Base-by-base conservation (phyloP, 2,797 vertebrate genomes). In the Scomberomorus guttatus region DNA sequence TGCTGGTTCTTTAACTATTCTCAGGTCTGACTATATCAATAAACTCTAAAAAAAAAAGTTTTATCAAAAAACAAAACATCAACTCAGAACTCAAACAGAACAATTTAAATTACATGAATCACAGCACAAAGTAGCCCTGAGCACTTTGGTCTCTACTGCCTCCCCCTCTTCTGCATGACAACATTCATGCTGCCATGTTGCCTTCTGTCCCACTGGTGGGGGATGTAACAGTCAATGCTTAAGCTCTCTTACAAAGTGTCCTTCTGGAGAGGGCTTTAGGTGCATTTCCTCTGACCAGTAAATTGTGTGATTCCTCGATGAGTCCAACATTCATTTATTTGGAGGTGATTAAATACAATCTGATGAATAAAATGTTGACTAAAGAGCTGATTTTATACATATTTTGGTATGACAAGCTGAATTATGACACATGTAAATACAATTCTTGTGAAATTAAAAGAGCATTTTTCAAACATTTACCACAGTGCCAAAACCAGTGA, bases 141-240 rank as follows among this genome's bases (percentile, higher is more conserved):
- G 84, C 75, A 52, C 46, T 66, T 64, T 62, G 80, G 52, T 85
- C 72, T 85, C 78, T 18, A 13, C 68, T 50, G 60, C 79, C 68
- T 77, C 74, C 76, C 60, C 69, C 66, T 81, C 66, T 83, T 66
- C 83, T 78, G 75, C 86, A 83, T 84, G 79, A 87, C 88, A 89
- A 74, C 80, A n/a, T 76, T 88, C 80, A 81, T 56, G 77, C 80
- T 84, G 88, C 86, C 82, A 80, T 77, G 74, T 66, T 84, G 79
- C 89, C 87, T 89, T 89, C 88, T 90, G 88, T 84, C 77, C 86
- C 83, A 79, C 74, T 85, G 65, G 82, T 85, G 87, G 89, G 89
- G 87, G 90, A 87, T 75, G 84, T 87, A 82, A 79, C 80, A 44
- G 73, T 81, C 68, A 10, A 32, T 50, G 82, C 82, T 76, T 18